phyloP scores from a whole-genome alignment of 1,140 invertebrate species.

The Diabrotica undecimpunctata region DNA sequence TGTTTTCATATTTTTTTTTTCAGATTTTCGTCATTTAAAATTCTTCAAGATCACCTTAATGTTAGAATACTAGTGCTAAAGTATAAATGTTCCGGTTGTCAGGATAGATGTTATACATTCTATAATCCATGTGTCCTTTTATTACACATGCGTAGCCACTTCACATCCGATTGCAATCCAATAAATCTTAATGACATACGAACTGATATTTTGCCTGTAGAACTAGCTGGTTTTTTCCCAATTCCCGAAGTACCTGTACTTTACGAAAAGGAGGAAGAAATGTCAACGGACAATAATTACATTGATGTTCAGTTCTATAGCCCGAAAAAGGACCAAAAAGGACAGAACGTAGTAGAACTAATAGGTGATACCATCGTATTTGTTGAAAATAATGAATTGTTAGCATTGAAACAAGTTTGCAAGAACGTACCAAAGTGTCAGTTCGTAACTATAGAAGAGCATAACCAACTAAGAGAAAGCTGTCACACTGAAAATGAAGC shows the following conservation, averaged over 20 bases:
- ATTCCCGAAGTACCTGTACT: conserved; percentile 32
- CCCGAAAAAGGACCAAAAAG: conserved; percentile 30
- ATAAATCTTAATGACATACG: conserved; percentile 37
- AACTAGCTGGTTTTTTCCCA: conserved; percentile 34
- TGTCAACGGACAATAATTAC: conserved; percentile 12
- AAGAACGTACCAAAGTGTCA: conserved; percentile 38
- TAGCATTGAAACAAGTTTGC: conserved; percentile 36
- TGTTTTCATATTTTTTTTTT: conserved; percentile 1
- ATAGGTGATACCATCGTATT: conserved; percentile 35
- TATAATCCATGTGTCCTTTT: conserved; percentile 42
- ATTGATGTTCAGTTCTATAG: conserved; percentile 38
- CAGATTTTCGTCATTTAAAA: conserved; percentile 38
- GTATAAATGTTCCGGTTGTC: conserved; percentile 38
- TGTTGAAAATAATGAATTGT: conserved; percentile 11
- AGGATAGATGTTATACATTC: conserved; percentile 26
- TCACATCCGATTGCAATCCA: conserved; percentile 25
- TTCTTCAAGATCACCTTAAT: conserved; percentile 40
- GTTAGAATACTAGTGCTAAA: conserved; percentile 31
- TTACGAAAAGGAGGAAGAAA: conserved; percentile 33
- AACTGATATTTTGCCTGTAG: conserved; percentile 30
- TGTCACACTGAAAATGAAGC: conserved; percentile 16
- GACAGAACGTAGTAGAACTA: conserved; percentile 32
- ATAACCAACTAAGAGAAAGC: conserved; percentile 18
- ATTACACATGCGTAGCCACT: conserved; percentile 40
- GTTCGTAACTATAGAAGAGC: conserved; percentile 30